Evolutionary conservation across 92 coral and sea anemone species (phyloP).

Genomic region (Actinostola sp.): DNA sequence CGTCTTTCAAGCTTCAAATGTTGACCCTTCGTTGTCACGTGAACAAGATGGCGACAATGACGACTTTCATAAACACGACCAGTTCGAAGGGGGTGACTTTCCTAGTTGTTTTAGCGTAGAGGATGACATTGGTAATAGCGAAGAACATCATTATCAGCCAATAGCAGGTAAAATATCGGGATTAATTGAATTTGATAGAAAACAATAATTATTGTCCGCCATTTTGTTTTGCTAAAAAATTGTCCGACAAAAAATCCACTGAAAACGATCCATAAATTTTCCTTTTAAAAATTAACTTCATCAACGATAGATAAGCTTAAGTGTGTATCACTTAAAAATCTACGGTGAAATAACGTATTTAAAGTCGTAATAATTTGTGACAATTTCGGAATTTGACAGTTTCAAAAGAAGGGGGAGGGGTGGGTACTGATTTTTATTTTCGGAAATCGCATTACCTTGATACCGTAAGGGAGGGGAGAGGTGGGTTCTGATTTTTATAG

Average conservation of each 20-base stretch:
- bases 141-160: conserved; percentile 85
- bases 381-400: no score
- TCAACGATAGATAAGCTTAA: no score
- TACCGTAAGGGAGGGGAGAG: conserved; percentile 26
- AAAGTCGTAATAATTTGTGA: no score
- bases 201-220: conserved; percentile 62
- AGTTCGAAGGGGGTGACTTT: conserved; percentile 71
- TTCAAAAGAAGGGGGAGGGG: no score
- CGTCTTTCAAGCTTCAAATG: conserved; percentile 15
- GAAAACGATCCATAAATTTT: not conserved
- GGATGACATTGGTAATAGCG: conserved; percentile 62
- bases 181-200: conserved; percentile 4
- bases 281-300: not conserved
- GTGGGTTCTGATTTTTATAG: not conserved
- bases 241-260: not conserved
- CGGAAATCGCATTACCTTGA: no score
- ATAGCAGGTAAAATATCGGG: conserved; percentile 78
- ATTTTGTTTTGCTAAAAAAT: conserved; percentile 59
- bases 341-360: no score
- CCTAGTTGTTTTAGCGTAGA: conserved; percentile 88
- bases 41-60: conserved; percentile 75
- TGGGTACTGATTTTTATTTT: no score
- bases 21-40: conserved; percentile 37
- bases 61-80: conserved; percentile 50
- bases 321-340: not conserved